These are phyloP conservation scores for Corydoras sp. DNA, from an alignment of 2,113 vertebrate species.

Conservation along the genomic window DNA sequence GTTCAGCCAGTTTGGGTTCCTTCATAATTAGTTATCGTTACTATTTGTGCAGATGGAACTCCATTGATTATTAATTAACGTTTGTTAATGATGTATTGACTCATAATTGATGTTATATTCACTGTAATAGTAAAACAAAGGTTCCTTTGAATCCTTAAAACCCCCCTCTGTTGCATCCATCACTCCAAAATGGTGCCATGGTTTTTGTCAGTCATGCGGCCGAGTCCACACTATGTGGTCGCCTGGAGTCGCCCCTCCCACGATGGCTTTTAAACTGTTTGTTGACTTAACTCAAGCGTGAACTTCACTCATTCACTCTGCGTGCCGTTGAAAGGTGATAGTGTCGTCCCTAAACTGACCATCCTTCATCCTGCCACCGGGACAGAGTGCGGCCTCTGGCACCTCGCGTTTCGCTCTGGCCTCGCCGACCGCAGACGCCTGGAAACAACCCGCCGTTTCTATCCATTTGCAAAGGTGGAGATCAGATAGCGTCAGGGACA, in stretches of 20 bases:
- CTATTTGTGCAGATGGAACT: neutral
- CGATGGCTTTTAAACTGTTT: conserved; percentile 37
- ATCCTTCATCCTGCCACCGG: conserved; percentile 38
- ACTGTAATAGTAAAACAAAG: conserved; percentile 4
- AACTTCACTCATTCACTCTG: conserved; percentile 21
- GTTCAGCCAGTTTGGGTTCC: neutral
- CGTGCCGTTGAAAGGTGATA: conserved; percentile 41
- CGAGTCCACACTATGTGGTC: conserved; percentile 59
- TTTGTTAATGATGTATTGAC: too few relatives aligned
- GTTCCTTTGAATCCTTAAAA: conserved; percentile 45
- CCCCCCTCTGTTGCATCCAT: conserved; percentile 50
- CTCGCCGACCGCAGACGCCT: conserved; percentile 18
- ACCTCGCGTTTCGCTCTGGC: conserved; percentile 36
- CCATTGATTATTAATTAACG: too few relatives aligned
- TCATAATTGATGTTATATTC: neutral
- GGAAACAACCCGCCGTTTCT: conserved; percentile 4
- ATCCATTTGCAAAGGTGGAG: neutral
- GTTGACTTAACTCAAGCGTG: conserved; percentile 42
- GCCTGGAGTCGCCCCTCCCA: conserved; percentile 20
- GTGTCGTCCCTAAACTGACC: conserved; percentile 21
- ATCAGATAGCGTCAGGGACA: too few relatives aligned
- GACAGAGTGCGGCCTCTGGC: conserved; percentile 55
- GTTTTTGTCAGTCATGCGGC: conserved; percentile 56
- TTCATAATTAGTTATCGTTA: neutral
- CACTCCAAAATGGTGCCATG: conserved; percentile 52